Evolutionary conservation across 2,113 vertebrate genomes (phyloP).

Genomic region (Micronycteris hirsuta): DNA sequence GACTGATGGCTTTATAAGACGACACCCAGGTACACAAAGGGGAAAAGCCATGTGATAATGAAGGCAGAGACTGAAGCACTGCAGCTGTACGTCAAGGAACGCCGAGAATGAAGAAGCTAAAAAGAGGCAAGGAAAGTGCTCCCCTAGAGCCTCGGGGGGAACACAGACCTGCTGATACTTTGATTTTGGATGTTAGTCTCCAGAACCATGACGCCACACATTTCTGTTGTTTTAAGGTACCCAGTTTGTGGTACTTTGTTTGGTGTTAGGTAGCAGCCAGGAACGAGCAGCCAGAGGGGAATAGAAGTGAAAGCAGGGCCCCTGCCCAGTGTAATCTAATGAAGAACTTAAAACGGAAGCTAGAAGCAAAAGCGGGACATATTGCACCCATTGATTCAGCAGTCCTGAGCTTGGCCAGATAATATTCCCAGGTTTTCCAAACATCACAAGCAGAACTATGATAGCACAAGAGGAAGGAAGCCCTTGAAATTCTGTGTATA

Average conservation of each 20-base stretch:
- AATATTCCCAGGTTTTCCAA: no score
- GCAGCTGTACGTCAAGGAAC: background rate
- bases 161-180: background rate
- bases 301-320: no score
- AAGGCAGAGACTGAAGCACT: background rate
- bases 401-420: no score
- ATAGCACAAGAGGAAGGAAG: no score
- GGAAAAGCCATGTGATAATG: background rate
- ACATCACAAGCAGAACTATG: no score
- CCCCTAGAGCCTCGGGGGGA: background rate
- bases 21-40: background rate
- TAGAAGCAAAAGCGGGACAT: no score
- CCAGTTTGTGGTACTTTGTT: background rate
- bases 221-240: background rate
- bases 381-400: no score
- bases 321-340: no score
- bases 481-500: no score
- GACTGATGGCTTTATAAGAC: background rate
- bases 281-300: no score
- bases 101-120: background rate
- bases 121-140: background rate
- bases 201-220: background rate
- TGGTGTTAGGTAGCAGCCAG: no score
- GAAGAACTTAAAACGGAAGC: no score
- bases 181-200: background rate